Evolutionary conservation across 2,888 invertebrate genomes (phyloP).

Genomic region (Drosophila lutescens): DNA sequence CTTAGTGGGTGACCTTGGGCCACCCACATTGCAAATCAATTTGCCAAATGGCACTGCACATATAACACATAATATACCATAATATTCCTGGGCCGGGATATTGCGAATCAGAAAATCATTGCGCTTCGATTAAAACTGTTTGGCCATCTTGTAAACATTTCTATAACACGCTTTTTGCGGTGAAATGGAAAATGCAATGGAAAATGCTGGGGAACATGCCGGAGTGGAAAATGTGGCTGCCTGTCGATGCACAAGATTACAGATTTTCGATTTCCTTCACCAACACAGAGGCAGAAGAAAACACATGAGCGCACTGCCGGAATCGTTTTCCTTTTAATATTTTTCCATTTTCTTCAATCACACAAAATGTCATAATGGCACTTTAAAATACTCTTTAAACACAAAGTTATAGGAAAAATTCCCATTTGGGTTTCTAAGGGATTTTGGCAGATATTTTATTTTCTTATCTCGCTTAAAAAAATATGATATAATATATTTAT

Average conservation of each 20-base stretch:
- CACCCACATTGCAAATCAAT: constrained; percentile 26
- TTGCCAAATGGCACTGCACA: constrained; percentile 22
- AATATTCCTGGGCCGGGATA: background rate
- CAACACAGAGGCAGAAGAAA: background rate
- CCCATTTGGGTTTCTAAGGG: background rate
- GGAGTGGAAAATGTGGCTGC: constrained; percentile 16
- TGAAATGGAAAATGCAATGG: background rate
- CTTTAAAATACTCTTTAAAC: background rate
- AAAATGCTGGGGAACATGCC: background rate
- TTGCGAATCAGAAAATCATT: constrained; percentile 15
- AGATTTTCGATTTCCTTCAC: constrained; percentile 27
- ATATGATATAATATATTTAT: too few species aligned
- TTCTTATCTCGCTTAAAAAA: too few species aligned
- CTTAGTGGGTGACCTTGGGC: constrained; percentile 1
- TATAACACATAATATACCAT: background rate
- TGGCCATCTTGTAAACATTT: constrained; percentile 32
- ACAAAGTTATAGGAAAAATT: background rate
- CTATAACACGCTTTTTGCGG: constrained; percentile 16
- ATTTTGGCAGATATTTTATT: background rate
- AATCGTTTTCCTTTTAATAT: constrained; percentile 18
- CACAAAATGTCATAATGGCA: background rate
- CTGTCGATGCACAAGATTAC: constrained; percentile 35
- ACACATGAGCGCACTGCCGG: constrained; percentile 10
- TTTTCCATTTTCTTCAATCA: constrained; percentile 2
- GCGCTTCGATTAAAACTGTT: constrained; percentile 30